phyloP scores from a whole-genome alignment of 2,888 invertebrate species.

The Adineta ricciae region DNA sequence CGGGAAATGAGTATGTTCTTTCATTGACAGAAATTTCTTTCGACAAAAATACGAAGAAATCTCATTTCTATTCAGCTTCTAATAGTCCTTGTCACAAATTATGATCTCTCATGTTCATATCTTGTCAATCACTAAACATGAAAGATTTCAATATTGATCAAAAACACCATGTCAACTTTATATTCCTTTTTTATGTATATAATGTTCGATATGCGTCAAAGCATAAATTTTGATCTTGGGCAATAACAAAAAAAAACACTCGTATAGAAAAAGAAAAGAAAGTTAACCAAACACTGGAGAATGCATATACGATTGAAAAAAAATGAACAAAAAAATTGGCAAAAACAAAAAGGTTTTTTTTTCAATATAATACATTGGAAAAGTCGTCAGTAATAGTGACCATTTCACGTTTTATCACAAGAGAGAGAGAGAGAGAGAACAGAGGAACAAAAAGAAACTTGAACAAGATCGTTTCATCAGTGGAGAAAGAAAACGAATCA shows the following conservation, averaged over 20 bases:
- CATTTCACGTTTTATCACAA: not conserved
- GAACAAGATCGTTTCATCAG: not conserved
- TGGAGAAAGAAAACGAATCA: not conserved
- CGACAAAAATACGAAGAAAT: not conserved
- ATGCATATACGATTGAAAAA: constrained; percentile 1
- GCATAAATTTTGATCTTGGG: constrained; percentile 4
- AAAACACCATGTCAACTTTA: not conserved
- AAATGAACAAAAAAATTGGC: not conserved
- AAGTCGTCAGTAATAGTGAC: not conserved
- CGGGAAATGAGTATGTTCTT: not conserved
- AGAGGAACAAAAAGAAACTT: not conserved
- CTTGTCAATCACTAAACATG: no score
- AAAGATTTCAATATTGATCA: no score
- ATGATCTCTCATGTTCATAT: not conserved
- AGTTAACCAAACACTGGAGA: not conserved
- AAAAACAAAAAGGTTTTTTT: not conserved
- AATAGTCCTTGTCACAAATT: not conserved
- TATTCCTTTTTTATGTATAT: not conserved
- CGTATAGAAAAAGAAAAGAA: not conserved
- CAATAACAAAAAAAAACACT: constrained; percentile 4
- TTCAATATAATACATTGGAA: not conserved
- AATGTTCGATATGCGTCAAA: not conserved
- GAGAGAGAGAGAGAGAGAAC: not conserved
- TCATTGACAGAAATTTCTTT: not conserved
- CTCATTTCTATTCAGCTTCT: not conserved